Base-by-base conservation (phyloP, 1,140 invertebrate species). In the Ceratina calcarata region DNA sequence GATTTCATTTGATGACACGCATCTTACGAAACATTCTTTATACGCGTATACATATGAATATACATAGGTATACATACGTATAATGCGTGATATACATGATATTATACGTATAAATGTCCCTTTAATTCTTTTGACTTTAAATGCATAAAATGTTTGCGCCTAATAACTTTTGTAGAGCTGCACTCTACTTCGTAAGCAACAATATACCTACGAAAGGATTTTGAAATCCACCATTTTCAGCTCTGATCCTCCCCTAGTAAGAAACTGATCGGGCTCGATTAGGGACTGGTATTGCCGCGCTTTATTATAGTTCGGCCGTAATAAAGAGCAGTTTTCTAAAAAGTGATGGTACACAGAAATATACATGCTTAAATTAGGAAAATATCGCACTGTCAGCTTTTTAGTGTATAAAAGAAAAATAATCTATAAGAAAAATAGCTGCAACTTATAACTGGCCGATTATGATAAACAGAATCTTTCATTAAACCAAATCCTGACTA, bases 251-350 rank as follows among this genome's bases (percentile, higher is more conserved):
- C 76, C 76, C 76, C 67, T 78, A 78, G 68, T 62, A 78, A 78
- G 76, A 78, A 78, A 78, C 76, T 71, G 75, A 70, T 78, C 66
- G 68, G 76, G 76, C 76, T 78, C 68, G 76, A 78, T 64, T 78
- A 78, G 60, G 76, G 60, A 71, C 76, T 71, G 76, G 76, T 78
- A 78, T 78, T 78, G 67, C 76, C 76, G 76, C 68, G 76, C 76
- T 78, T 78, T 78, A 78, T 78, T 78, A 78, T 78, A 78, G 58
- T 62, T 78, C 58, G 67, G 76, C 76, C 76, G 76, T 78, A 78
- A 78, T 78, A 78, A 78, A 78, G 76, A 78, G 76, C 68, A 78
- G 76, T 72, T 78, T 78, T 78, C 76, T 78, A 78, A 78, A 78
- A 78, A 78, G 68, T 78, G 76, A 78, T 49, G 76, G 76, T 78